Conservation (phyloP, 2,888 invertebrate species). For the Boloria selene region DNA sequence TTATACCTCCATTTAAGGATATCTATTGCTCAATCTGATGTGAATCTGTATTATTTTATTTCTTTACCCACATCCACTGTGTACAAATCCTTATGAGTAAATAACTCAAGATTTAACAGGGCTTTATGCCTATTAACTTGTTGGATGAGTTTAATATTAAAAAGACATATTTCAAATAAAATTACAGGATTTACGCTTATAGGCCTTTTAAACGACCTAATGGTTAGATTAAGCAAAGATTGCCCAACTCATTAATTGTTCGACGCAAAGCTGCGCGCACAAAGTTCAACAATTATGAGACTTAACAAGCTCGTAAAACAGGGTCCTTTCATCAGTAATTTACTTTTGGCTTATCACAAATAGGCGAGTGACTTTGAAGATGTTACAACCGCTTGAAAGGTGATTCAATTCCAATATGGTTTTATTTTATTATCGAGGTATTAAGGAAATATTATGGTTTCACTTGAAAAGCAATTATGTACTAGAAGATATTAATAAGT, state of each 20-base stretch:
- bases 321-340: slow-evolving; percentile 49
- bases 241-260: slow-evolving; percentile 49
- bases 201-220: slow-evolving; percentile 35
- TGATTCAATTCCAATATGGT: not conserved
- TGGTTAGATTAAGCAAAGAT: slow-evolving; percentile 38
- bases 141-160: no score
- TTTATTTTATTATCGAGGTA: not conserved
- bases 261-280: slow-evolving; percentile 50
- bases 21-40: no score
- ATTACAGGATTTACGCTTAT: no score
- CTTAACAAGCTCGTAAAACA: slow-evolving; percentile 62
- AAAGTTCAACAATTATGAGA: slow-evolving; percentile 64
- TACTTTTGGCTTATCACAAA: slow-evolving; percentile 55
- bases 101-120: no score
- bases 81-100: no score
- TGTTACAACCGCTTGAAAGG: not conserved
- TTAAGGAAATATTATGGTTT: not conserved
- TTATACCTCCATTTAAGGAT: no score
- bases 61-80: no score
- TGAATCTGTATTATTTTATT: no score
- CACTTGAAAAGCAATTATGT: no score
- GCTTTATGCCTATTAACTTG: no score
- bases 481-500: no score
- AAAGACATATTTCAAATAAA: no score
- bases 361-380: slow-evolving; percentile 54